Conservation (phyloP, 2,797 vertebrate species). For the Xiphophorus birchmanni region DNA sequence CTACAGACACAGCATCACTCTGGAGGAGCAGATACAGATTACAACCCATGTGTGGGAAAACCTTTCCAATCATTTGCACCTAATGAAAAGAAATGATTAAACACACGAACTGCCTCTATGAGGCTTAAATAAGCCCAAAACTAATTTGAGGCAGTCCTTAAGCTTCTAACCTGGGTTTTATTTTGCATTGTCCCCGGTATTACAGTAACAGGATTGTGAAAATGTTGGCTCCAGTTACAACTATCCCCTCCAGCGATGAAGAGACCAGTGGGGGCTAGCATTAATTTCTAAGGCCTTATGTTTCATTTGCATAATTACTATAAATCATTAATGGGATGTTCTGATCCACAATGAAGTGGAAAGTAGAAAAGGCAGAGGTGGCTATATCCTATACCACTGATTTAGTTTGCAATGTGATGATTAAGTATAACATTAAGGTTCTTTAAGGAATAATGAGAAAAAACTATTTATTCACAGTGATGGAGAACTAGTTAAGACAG, state of each 20-base stretch:
- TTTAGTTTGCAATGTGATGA: slow-evolving; percentile 25
- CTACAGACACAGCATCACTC: slow-evolving; percentile 31
- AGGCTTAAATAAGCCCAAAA: slow-evolving; percentile 56
- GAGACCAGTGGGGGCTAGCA: slow-evolving; percentile 62
- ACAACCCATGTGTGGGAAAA: slow-evolving; percentile 24
- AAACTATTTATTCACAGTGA: background rate
- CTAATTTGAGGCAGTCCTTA: slow-evolving; percentile 67
- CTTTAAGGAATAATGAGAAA: slow-evolving; percentile 8
- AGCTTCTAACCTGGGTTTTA: slow-evolving; percentile 58
- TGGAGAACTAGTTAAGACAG: background rate
- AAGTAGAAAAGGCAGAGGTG: slow-evolving; percentile 29
- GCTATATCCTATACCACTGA: slow-evolving; percentile 27
- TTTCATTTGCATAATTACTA: slow-evolving; percentile 77
- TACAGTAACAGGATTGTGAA: slow-evolving; percentile 70
- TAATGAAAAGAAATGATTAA: slow-evolving; percentile 59
- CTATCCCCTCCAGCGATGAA: slow-evolving; percentile 52
- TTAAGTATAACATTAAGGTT: slow-evolving; percentile 26
- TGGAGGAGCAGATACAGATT: slow-evolving; percentile 23
- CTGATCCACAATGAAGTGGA: slow-evolving; percentile 46
- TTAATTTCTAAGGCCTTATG: slow-evolving; percentile 76
- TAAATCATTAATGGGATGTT: slow-evolving; percentile 70
- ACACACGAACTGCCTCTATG: slow-evolving; percentile 31
- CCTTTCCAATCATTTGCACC: slow-evolving; percentile 59
- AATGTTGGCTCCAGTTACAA: slow-evolving; percentile 57
- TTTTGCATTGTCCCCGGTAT: slow-evolving; percentile 59